Evolutionary conservation across 2,888 invertebrate genomes (phyloP), one percentile per base, ranked within the genome.

Genomic region (Prionchulus punctatus): DNA sequence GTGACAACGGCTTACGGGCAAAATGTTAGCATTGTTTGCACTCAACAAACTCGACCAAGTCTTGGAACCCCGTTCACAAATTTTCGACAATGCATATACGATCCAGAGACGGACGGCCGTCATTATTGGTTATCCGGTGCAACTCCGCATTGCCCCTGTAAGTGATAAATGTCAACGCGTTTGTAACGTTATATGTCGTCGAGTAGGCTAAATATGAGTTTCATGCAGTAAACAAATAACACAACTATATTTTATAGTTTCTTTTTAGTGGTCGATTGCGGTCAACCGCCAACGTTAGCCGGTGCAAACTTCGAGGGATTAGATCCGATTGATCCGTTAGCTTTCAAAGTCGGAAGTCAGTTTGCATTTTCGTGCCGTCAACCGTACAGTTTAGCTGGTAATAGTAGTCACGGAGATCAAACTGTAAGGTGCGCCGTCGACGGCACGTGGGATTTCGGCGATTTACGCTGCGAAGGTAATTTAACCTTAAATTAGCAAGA

Each of bases 371-470:
- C 90, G 36, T 94, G 92, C 67, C 73, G 74, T 30, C 88, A 90
- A 61, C 92, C 92, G 0, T 94, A 92, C 70, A 88, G 88, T 69
- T 76, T 90, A 21, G 88, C 87, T 25, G 91, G 91, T 1, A 88
- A 91, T 75, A 88, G 90, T 1, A 84, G 83, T 61, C 83, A 85
- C 64, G 85, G 89, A 63, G 90, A 92, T 67, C 88, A 88, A 69
- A 85, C 86, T 15, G 92, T 96, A 0, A 79, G 85, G 60, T 58
- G 56, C 26, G 84, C 85, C 75, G 83, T 83, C 1, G 89, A 89
- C 67, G 88, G 89, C 1, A 83, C 86, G 59, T 96, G 96, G 96
- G 94, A 94, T 76, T 91, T 94, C 71, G 94, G 94, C 30, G 89
- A 90, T 70, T 77, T 96, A 53, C 78, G 88, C 55, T 96, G 96